Evolutionary conservation across 1,140 invertebrate genomes (phyloP), one percentile per base, ranked within the genome.

Genomic region (Hermatobates lingyangjiaoensis): DNA sequence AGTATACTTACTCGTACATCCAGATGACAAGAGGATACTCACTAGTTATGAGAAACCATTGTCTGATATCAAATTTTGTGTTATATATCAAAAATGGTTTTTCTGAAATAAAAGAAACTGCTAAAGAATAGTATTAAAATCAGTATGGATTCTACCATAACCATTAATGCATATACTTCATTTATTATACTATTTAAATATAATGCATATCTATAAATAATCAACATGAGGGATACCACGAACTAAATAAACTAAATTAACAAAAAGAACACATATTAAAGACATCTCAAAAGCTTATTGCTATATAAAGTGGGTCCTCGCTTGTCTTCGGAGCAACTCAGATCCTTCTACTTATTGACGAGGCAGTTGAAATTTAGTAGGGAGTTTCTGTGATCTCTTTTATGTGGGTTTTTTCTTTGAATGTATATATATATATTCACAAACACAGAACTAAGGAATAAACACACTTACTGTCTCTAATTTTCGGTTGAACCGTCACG

Each of bases 21-120:
- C 89, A 96, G 23, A 95, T 78, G 1, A 85, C 87, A n/a, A 95
- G 63, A 2, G 91, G 91, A 63, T 89, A 83, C 57, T 84, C 83
- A 63, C 80, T 83, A 1, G 87, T 90, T 5, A 93, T 80, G 27
- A 96, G 69, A 68, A 96, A 94, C 87, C 87, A 91, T 64, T 88
- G 85, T 2, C 86, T 71, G 50, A 94, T 92, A 65, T 94, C 89
- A 63, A 93, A 93, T 73, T 94, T 94, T 1, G 87, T 92, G 56
- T 85, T 77, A 64, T 90, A 83, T 54, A 94, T 79, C 21, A 92
- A 72, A 38, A 93, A 67, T 1, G 86, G 87, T 52, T 76, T 76
- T 70, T 88, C 85, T 87, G 67, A 56, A 71, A 58, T 53, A 54
- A 28, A 26, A 51, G n/a, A 51, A 18, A 53, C n/a, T n/a, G n/a